Percentiles rank a stretch among this genome's conserved stretches.
phyloP scores from a whole-genome alignment of 2,888 invertebrate genomes.

The Nomada fucata region DNA sequence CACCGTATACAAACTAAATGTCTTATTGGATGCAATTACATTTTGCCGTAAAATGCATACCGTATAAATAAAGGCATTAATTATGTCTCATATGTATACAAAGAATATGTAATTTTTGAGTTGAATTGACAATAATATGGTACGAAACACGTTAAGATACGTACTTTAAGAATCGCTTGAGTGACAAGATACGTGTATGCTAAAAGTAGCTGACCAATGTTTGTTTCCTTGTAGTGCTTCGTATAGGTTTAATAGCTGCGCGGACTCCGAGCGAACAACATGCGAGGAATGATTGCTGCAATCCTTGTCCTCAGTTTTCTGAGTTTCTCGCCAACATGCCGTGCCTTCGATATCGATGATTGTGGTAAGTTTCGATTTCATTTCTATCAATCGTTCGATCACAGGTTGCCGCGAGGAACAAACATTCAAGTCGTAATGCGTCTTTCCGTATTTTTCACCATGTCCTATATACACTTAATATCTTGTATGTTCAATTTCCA shows the following conservation, averaged over 20 bases:
- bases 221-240: conserved; percentile 30
- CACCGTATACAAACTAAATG: no score
- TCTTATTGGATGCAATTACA: no score
- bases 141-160: conserved; percentile 10
- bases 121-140: conserved; percentile 7
- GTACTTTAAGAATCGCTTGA: conserved; percentile 15
- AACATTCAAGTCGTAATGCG: neutral
- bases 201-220: conserved; percentile 12
- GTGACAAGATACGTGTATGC: neutral
- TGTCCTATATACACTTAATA: neutral
- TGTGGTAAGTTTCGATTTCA: conserved; percentile 42
- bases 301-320: conserved; percentile 25
- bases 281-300: conserved; percentile 52
- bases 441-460: no score
- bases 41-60: neutral
- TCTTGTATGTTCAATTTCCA: no score
- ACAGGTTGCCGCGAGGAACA: neutral
- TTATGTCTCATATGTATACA: neutral
- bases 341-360: conserved; percentile 39
- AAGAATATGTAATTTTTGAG: neutral
- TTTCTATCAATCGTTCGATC: neutral
- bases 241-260: conserved; percentile 54
- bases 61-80: neutral
- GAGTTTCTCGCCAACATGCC: conserved; percentile 21
- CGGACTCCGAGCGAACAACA: conserved; percentile 63